Evolutionary conservation across 2,888 invertebrate genomes (phyloP).

Genomic region (Noctuana brunneofusca): DNA sequence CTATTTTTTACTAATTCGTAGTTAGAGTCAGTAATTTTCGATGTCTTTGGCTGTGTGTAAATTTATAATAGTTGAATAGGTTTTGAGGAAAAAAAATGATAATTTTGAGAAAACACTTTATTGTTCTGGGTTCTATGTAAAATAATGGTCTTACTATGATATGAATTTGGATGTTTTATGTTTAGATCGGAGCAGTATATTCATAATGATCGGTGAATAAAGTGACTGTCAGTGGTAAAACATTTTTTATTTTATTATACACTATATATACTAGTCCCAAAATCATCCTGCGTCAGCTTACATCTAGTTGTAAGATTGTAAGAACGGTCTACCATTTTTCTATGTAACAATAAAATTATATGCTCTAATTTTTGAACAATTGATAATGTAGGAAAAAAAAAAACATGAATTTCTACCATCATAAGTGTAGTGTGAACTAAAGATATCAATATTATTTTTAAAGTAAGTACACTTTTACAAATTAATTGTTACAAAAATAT

Average conservation of each 20-base stretch:
- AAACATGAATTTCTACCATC: neutral
- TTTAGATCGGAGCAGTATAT: conserved; percentile 75
- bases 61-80: conserved; percentile 68
- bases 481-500: neutral
- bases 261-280: conserved; percentile 38
- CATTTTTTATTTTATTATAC: conserved; percentile 56
- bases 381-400: neutral
- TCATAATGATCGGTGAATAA: conserved; percentile 75
- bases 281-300: conserved; percentile 71
- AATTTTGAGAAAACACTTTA: conserved; percentile 79
- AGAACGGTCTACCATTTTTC: conserved; percentile 74
- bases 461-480: neutral
- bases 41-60: conserved; percentile 82
- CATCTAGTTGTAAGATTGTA: conserved; percentile 43
- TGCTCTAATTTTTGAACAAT: neutral
- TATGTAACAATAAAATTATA: conserved; percentile 48
- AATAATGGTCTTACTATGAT: conserved; percentile 58
- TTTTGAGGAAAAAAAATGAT: conserved; percentile 61
- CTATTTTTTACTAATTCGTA: conserved; percentile 66
- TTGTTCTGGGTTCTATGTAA: conserved; percentile 67
- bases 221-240: conserved; percentile 73
- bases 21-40: conserved; percentile 74
- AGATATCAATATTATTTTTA: neutral
- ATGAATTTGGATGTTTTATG: conserved; percentile 71
- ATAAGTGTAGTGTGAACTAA: neutral